A percentile compares a stretch with the other conserved stretches of the same genome.
Conservation (phyloP, 2,797 vertebrate genomes). For the Pangasius krempfi region DNA sequence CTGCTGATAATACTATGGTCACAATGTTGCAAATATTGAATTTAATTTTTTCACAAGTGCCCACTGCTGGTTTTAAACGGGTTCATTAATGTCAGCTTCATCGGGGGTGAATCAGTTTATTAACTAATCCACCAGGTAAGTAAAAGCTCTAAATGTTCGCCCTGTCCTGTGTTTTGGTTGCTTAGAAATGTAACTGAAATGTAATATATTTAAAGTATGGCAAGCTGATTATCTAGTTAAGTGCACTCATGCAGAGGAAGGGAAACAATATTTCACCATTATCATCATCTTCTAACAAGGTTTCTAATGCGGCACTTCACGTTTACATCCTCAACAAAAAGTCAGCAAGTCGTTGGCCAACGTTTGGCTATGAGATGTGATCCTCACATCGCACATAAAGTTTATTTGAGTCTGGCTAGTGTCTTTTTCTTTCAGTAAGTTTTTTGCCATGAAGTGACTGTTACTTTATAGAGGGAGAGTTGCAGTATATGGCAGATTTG, state of each 20-base stretch:
- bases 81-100: background rate
- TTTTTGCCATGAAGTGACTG: background rate
- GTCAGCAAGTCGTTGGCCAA: background rate
- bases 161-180: background rate
- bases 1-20: background rate
- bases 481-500: background rate
- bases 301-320: background rate
- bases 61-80: background rate
- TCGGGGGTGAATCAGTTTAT: background rate
- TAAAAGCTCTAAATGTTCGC: background rate
- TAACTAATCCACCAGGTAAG: background rate
- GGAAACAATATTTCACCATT: background rate
- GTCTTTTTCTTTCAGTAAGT: background rate
- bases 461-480: background rate
- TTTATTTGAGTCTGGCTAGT: background rate
- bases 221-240: background rate
- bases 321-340: background rate
- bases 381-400: background rate
- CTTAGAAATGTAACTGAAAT: no score
- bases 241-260: background rate
- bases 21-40: background rate
- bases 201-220: background rate
- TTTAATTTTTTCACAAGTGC: background rate
- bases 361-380: background rate
- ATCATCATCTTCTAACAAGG: no score